Evolutionary conservation across 2,113 vertebrate genomes (phyloP), one percentile per base, ranked within the genome.

Genomic region (Cnemophilus loriae): DNA sequence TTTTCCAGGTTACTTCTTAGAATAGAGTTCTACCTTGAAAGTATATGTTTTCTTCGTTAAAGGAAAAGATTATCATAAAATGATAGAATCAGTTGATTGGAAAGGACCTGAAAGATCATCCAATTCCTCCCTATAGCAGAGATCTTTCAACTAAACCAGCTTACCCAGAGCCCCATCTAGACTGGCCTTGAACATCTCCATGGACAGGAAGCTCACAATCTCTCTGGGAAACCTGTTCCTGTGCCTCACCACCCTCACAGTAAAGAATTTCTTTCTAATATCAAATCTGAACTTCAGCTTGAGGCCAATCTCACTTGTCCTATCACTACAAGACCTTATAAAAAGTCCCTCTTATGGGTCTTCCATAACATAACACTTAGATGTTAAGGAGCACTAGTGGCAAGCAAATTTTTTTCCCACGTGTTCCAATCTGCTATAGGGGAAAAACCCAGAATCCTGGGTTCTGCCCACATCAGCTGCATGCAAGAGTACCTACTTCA

Each of bases 351-450:
- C 10, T 57, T 33, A 33, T 13, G 5, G 3, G 4, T 50, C 12
- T 37, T 44, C 22, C 12, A 27, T 24, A 32, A 13, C 6, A 20
- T 14, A 39, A 63, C 6, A 41, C 7, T 41, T 7, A 77, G 27
- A 5, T 18, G 2, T 44, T 61, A 56, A 8, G 2, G 27, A 94
- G 56, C 4, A 17, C 2, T 46, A 37, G 6, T 26, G 3, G 21
- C 20, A 93, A 67, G 7, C 2, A 69, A 13, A 18, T 3, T 35
- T 46, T 46, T 75, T 57, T 47, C 11, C 13, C 11, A 8, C 1
- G 0, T 61, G 3, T 64, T 80, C 30, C 18, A 27, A 12, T 9
- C 8, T 5, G 0, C 2, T 50, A 3, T 10, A 55, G 18, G 15
- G 23, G 52, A 60, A 53, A 64, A 39, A n/a, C 4, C 9, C 11